phyloP scores from a whole-genome alignment of 2,888 invertebrate genomes.

The Drosophila gaucha region DNA sequence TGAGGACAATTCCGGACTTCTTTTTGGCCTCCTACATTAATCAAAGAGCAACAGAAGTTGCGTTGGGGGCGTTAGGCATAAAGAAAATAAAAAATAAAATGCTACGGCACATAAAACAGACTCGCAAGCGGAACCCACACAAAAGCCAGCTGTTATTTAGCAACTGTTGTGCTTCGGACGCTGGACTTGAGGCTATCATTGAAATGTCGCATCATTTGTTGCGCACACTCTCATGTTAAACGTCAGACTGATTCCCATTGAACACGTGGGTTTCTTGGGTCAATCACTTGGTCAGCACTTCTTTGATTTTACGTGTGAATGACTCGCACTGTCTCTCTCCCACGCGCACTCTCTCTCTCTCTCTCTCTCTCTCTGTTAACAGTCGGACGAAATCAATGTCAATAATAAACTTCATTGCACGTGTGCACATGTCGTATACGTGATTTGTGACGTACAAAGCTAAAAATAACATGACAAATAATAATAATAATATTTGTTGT shows the following conservation, averaged over 20 bases:
- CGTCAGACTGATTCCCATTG: constrained; percentile 2
- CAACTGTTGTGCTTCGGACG: neutral
- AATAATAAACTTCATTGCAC: constrained; percentile 38
- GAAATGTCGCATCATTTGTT: neutral
- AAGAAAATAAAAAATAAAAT: constrained; percentile 12
- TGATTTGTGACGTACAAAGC: constrained; percentile 20
- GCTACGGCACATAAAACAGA: constrained; percentile 36
- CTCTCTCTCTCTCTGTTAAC: neutral
- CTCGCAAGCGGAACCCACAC: neutral
- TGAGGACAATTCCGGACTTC: constrained; percentile 33
- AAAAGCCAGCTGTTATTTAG: constrained; percentile 20
- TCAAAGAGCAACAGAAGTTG: constrained; percentile 36
- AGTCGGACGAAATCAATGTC: constrained; percentile 45
- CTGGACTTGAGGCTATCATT: neutral
- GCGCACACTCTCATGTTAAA: neutral
- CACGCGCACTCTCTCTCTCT: constrained; percentile 3
- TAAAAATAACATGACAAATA: constrained; percentile 3
- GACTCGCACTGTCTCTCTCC: constrained; percentile 17
- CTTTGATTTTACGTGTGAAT: constrained; percentile 40
- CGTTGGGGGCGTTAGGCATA: constrained; percentile 34
- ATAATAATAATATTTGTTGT: constrained; percentile 1
- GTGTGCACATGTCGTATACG: constrained; percentile 35
- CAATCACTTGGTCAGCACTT: constrained; percentile 37
- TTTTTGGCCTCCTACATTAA: constrained; percentile 43
- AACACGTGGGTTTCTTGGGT: constrained; percentile 1